Evolutionary conservation across 2,797 vertebrate genomes (phyloP), one percentile per base, ranked within the genome.

Genomic region (Prunella strophiata): DNA sequence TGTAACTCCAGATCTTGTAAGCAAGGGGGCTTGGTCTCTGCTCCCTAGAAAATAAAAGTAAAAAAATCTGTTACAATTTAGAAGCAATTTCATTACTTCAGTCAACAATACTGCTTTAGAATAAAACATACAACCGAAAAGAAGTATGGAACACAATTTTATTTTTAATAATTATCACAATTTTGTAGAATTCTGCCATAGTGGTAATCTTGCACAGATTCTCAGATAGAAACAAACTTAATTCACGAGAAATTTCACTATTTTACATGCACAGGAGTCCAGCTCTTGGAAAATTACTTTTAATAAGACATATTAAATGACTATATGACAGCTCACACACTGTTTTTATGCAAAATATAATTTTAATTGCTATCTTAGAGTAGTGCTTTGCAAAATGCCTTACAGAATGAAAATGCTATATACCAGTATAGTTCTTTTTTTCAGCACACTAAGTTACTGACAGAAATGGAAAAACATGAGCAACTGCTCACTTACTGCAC

Each of bases 1-100:
- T 87, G 98, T 98, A 96, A 99, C 95, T 76, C 99, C 99, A 51
- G 99, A 99, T 97, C 99, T 98, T 96, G 98, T 98, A 94, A 99
- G 98, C 96, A 99, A 98, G 80, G 99, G 99, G 17, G 98, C 98
- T 90, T 98, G 98, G 94, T 91, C 97, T 96, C 98, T 98, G 87
- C 96, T 94, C 95, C 98, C 99, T 99, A 97, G 95, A 96, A 97
- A 97, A 97, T 45, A 97, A 87, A 93, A 88, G 82, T 85, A 94
- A 96, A 92, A 76, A 92, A 40, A 42, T 4, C 43, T 68, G 94
- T 96, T 95, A 94, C 59, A 95, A 93, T 94, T 91, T 54, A 86
- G 93, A 91, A 97, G 63, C 72, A 93, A 79, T 36, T 94, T 16
- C 52, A 29, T 63, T 11, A 79, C 19, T 91, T 91, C 67, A 87